phyloP scores from a whole-genome alignment of 2,888 invertebrate genomes.

The Hanleya hanleyi region DNA sequence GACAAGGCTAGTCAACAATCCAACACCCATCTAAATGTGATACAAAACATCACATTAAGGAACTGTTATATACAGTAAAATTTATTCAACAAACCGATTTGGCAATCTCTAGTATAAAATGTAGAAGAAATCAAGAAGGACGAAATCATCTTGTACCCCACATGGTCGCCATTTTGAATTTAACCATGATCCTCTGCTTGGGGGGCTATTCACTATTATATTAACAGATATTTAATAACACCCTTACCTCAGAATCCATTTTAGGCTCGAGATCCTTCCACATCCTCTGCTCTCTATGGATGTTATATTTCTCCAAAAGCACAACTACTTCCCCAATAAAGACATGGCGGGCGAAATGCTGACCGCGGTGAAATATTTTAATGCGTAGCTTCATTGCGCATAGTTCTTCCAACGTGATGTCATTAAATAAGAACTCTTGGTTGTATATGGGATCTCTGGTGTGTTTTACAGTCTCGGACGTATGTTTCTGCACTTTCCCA shows the following conservation, averaged over 20 bases:
- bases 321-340: slow-evolving; percentile 73
- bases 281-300: slow-evolving; percentile 73
- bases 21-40: too few species aligned
- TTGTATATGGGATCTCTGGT: slow-evolving; percentile 72
- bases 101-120: too few species aligned
- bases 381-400: slow-evolving; percentile 68
- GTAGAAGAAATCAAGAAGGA: neutral
- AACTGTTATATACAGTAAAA: too few species aligned
- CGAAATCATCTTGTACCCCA: too few species aligned
- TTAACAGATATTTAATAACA: too few species aligned
- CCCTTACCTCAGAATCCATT: slow-evolving; percentile 49
- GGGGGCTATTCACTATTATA: neutral
- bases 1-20: too few species aligned
- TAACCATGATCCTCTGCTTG: too few species aligned
- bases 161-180: too few species aligned
- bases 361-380: slow-evolving; percentile 70
- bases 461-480: slow-evolving; percentile 66
- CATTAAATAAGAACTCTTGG: slow-evolving; percentile 73
- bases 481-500: slow-evolving; percentile 73
- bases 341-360: slow-evolving; percentile 68
- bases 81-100: too few species aligned
- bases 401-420: slow-evolving; percentile 70
- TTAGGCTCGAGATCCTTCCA: slow-evolving; percentile 71
- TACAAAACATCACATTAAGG: too few species aligned
- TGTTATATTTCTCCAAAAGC: slow-evolving; percentile 69